Conservation (phyloP, 2,888 invertebrate species). For the Parasteatoda lunata region DNA sequence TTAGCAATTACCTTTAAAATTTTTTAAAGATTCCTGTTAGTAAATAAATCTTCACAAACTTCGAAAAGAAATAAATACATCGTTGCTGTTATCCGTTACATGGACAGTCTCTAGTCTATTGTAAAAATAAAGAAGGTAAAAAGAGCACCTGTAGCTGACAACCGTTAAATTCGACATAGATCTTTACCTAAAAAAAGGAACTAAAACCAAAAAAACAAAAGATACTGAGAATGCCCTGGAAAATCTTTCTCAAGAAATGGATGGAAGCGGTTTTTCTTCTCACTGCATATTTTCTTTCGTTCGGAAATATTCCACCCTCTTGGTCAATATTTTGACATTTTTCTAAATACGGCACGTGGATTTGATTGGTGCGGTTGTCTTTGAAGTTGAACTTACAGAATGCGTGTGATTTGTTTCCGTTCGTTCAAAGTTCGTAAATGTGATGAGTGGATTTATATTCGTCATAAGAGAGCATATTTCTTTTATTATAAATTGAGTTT, state of each 20-base stretch:
- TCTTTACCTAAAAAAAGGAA: not conserved
- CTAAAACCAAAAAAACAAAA: not conserved
- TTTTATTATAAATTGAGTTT: too few species aligned
- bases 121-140: not conserved
- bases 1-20: too few species aligned
- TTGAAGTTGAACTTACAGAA: not conserved
- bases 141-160: not conserved
- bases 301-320: slow-evolving; percentile 16
- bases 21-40: too few species aligned
- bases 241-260: not conserved
- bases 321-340: slow-evolving; percentile 29
- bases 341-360: not conserved
- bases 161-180: not conserved
- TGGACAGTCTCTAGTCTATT: too few species aligned
- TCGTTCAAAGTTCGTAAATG: not conserved
- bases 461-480: too few species aligned
- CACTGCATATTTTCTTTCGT: not conserved
- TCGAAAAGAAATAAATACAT: too few species aligned
- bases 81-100: too few species aligned
- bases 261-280: not conserved
- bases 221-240: not conserved
- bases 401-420: not conserved
- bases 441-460: too few species aligned
- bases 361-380: not conserved
- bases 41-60: too few species aligned